phyloP scores from a whole-genome alignment of 2,797 vertebrate species.

The Erethizon dorsatum region DNA sequence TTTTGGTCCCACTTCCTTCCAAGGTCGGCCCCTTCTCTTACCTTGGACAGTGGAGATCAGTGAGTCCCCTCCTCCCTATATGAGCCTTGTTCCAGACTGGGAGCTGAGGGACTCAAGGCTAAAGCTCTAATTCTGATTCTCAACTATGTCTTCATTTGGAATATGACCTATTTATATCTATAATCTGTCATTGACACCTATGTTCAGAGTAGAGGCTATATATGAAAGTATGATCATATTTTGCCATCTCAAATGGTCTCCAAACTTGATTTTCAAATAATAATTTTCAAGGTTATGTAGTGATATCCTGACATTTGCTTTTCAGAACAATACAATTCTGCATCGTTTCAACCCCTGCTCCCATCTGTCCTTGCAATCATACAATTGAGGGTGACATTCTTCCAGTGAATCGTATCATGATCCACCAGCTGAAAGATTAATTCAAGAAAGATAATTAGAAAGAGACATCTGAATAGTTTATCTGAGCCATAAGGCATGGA shows the following conservation, averaged over 20 bases:
- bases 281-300: background rate
- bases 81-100: background rate
- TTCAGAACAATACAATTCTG: conserved; percentile 3
- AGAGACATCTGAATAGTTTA: conserved; percentile 84
- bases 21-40: background rate
- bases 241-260: background rate
- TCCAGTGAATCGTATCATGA: conserved; percentile 82
- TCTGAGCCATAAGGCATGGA: conserved; percentile 76
- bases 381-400: conserved; percentile 79
- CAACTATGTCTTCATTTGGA: background rate
- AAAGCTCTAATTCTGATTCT: background rate
- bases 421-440: conserved; percentile 87
- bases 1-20: background rate
- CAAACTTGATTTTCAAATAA: background rate
- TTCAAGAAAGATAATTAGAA: conserved; percentile 86
- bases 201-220: background rate
- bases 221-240: background rate
- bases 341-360: conserved; percentile 76
- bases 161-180: background rate
- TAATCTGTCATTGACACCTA: background rate
- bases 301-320: conserved; percentile 61
- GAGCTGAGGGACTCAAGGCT: background rate
- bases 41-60: too few relatives aligned
- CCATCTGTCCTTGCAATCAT: conserved; percentile 65
- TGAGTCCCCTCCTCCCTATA: background rate